A percentile compares a stretch with the other conserved stretches of the same genome.
Conservation (phyloP, 2,888 invertebrate species). For the Eueremaeus valkanovi region DNA sequence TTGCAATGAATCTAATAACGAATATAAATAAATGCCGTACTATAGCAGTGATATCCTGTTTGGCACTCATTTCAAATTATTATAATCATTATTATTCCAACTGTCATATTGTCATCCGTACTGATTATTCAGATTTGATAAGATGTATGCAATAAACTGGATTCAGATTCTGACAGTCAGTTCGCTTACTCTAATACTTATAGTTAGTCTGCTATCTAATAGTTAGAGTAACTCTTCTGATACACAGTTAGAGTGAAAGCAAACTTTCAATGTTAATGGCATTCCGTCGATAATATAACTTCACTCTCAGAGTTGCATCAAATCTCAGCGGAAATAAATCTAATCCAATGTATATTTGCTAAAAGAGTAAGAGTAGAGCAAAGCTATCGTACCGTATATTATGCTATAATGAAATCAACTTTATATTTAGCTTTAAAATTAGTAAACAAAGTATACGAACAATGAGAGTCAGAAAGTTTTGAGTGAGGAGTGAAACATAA, state of each 20-base stretch:
- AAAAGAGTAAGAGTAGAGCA: conserved; percentile 4
- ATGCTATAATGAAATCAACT: conserved; percentile 1
- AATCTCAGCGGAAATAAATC: conserved; percentile 26
- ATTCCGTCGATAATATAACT: background rate
- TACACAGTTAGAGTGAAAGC: background rate
- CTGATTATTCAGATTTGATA: background rate
- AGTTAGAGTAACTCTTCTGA: background rate
- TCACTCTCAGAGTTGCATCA: conserved; percentile 1
- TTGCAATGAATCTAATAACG: background rate
- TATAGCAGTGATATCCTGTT: conserved; percentile 4
- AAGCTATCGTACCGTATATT: too few relatives aligned
- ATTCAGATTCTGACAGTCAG: background rate
- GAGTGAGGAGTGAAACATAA: conserved; percentile 8
- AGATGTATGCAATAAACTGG: background rate
- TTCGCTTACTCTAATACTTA: background rate
- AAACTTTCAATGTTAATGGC: conserved; percentile 18
- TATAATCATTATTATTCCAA: background rate
- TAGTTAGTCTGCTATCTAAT: background rate
- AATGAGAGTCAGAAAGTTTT: background rate
- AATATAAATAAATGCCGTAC: background rate
- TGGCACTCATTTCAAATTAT: background rate
- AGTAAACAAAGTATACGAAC: conserved; percentile 5
- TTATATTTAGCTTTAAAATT: conserved; percentile 30
- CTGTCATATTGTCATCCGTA: background rate
- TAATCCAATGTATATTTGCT: background rate